phyloP scores from a whole-genome alignment of 2,888 invertebrate genomes.

The Limnephilus auricula region DNA sequence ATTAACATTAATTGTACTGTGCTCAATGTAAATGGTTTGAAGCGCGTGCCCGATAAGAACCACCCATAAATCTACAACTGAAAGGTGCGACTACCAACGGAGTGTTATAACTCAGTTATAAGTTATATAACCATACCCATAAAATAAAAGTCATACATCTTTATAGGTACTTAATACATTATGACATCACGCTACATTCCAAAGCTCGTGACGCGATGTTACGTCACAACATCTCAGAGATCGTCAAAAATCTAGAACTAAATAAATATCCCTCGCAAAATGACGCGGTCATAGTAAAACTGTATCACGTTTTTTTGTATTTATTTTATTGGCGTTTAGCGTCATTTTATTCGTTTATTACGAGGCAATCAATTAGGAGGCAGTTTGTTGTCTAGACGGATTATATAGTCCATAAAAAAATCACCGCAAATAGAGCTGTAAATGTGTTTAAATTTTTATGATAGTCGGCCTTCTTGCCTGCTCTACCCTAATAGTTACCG shows the following conservation, averaged over 20 bases:
- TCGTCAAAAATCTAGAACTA: constrained; percentile 42
- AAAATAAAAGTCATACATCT: constrained; percentile 28
- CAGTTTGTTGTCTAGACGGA: constrained; percentile 65
- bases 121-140: constrained; percentile 26
- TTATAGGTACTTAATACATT: constrained; percentile 13
- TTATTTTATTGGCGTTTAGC: constrained; percentile 63
- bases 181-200: constrained; percentile 41
- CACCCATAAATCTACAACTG: constrained; percentile 29
- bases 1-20: background rate
- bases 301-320: constrained; percentile 58
- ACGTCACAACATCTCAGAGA: constrained; percentile 52
- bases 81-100: constrained; percentile 5
- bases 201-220: constrained; percentile 44
- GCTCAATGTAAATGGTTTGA: constrained; percentile 28
- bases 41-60: constrained; percentile 36
- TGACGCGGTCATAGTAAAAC: constrained; percentile 57
- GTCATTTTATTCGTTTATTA: constrained; percentile 66
- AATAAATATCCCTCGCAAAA: constrained; percentile 44
- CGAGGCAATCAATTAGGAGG: constrained; percentile 65
- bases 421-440: constrained; percentile 63
- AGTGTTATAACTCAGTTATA: constrained; percentile 30
- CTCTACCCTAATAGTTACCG: background rate
- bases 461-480: constrained; percentile 34
- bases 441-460: constrained; percentile 65
- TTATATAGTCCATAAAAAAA: constrained; percentile 66